Percentiles rank a stretch among this genome's conserved stretches.
phyloP scores from a whole-genome alignment of 2,888 invertebrate genomes.

The Eurytoma adleriae region DNA sequence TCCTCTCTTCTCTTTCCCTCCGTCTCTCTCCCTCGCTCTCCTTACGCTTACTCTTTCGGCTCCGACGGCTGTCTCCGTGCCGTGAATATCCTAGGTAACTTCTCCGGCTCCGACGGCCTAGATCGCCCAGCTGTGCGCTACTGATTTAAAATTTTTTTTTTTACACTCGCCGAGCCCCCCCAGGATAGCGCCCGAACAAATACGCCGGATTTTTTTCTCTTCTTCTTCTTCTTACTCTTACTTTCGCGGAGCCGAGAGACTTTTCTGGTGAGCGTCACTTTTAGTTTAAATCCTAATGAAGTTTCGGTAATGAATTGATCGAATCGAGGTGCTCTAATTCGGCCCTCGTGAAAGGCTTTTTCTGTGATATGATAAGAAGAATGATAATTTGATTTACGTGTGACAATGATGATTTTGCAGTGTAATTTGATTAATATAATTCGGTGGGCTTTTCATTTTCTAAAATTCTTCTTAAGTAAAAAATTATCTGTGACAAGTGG shows the following conservation, averaged over 20 bases:
- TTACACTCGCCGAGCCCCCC: not conserved
- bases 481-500: no score
- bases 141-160: constrained; percentile 36
- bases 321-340: not conserved
- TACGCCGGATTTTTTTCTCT: not conserved
- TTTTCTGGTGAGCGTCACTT: not conserved
- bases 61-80: constrained; percentile 49
- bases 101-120: not conserved
- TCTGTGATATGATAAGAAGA: not conserved
- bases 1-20: constrained; percentile 32
- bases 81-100: constrained; percentile 54
- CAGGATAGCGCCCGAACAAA: not conserved
- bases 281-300: not conserved
- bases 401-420: no score
- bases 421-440: no score
- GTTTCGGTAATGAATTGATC: not conserved
- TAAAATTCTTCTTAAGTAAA: no score
- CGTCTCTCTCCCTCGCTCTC: not conserved
- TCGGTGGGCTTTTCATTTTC: no score
- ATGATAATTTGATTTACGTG: not conserved
- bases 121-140: not conserved
- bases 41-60: constrained; percentile 4
- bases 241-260: not conserved
- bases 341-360: not conserved
- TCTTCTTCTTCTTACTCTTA: not conserved